Evolutionary conservation across 2,888 invertebrate species (phyloP).

Genomic region (Metalampra italica): DNA sequence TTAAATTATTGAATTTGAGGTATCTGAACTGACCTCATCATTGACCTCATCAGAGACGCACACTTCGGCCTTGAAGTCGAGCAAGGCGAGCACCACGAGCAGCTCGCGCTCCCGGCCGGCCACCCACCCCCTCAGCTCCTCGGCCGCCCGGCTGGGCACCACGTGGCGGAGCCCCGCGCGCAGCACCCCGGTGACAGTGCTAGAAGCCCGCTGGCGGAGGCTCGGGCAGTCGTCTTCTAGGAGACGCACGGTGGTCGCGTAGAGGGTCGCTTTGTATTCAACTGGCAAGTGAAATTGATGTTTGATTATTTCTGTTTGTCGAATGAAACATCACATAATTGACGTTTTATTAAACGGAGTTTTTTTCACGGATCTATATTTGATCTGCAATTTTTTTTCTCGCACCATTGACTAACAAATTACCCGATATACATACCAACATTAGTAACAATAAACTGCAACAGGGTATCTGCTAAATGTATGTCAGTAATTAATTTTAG

Average conservation of each 20-base stretch:
- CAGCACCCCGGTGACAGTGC: conserved; percentile 15
- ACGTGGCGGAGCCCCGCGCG: conserved; percentile 6
- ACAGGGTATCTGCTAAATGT: too few species aligned
- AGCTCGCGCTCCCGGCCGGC: conserved; percentile 19
- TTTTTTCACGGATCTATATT: too few species aligned
- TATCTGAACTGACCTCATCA: conserved; percentile 40
- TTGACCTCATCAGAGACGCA: conserved; percentile 40
- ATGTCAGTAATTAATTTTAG: too few species aligned
- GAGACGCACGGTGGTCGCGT: conserved; percentile 60
- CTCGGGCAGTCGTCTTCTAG: conserved; percentile 72
- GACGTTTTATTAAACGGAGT: too few species aligned
- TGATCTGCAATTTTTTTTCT: too few species aligned
- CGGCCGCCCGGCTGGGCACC: conserved; percentile 23
- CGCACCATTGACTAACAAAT: too few species aligned
- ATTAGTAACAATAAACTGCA: too few species aligned
- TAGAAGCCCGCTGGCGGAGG: conserved; percentile 45
- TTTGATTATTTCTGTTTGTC: too few species aligned
- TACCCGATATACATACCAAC: too few species aligned
- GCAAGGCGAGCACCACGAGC: conserved; percentile 38
- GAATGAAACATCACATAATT: not conserved
- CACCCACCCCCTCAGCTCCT: conserved; percentile 17
- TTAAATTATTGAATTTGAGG: too few species aligned
- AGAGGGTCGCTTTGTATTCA: conserved; percentile 42
- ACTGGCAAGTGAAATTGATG: conserved; percentile 31
- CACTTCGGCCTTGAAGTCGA: conserved; percentile 53